Percentiles rank a stretch among this genome's conserved stretches.
Evolutionary conservation across 2,888 invertebrate genomes (phyloP).

Genomic region (Thyatira batis): DNA sequence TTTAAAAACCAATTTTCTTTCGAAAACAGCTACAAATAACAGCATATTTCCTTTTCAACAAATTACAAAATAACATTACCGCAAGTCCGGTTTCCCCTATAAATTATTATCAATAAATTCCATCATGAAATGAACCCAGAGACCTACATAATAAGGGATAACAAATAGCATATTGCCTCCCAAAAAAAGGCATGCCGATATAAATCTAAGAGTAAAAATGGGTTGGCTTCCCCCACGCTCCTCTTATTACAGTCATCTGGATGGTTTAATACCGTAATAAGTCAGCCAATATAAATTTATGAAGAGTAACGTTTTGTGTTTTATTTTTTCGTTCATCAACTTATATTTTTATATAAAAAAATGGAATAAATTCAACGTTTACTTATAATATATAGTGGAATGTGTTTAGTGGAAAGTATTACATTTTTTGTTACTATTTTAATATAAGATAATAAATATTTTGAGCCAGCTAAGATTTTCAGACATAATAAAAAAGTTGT

Average conservation of each 20-base stretch:
- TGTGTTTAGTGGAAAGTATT: no score
- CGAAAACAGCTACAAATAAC: not conserved
- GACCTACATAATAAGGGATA: conserved; percentile 30
- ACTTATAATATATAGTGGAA: no score
- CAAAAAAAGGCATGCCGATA: conserved; percentile 34
- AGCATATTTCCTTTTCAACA: not conserved
- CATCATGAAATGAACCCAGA: conserved; percentile 22
- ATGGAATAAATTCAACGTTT: no score
- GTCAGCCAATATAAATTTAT: conserved; percentile 5
- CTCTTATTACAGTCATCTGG: conserved; percentile 25
- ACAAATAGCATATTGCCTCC: conserved; percentile 40
- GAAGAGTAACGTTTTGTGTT: not conserved
- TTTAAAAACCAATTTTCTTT: not conserved
- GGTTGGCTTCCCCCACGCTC: conserved; percentile 14
- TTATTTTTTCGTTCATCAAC: not conserved
- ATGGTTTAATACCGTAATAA: conserved; percentile 13
- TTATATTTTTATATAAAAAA: no score
- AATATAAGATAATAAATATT: no score
- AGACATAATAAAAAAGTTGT: no score
- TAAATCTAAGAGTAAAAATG: conserved; percentile 37
- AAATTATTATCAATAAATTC: conserved; percentile 31
- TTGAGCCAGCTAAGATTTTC: no score
- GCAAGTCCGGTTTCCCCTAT: conserved; percentile 10
- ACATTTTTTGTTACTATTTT: no score
- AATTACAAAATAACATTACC: not conserved